phyloP scores from a whole-genome alignment of 2,113 vertebrate species.

The Cynopterus brachyotis region DNA sequence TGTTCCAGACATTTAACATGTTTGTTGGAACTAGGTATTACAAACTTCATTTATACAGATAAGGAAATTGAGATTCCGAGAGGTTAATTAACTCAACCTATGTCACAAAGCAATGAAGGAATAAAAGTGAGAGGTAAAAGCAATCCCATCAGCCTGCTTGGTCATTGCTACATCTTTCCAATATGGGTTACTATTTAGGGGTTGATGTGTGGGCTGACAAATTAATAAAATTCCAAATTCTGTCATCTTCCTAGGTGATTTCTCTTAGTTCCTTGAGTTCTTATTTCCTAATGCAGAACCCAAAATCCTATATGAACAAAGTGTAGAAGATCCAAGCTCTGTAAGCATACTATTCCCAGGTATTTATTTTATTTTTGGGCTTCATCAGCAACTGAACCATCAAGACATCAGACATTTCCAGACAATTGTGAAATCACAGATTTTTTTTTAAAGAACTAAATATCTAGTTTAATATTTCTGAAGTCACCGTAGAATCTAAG shows the following conservation, averaged over 20 bases:
- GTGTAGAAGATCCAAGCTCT: background rate
- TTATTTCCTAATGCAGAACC: background rate
- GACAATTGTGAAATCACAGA: background rate
- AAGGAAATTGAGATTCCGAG: background rate
- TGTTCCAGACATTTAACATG: background rate
- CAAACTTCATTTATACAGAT: background rate
- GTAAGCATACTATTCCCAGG: background rate
- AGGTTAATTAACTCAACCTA: background rate
- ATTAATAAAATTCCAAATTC: background rate
- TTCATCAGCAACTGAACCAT: background rate
- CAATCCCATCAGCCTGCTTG: background rate
- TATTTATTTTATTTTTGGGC: background rate
- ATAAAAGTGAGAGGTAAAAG: background rate
- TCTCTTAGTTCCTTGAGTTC: background rate
- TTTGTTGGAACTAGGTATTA: background rate
- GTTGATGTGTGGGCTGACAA: background rate
- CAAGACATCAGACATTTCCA: background rate
- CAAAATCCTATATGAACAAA: background rate
- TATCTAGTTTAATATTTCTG: conserved; percentile 10
- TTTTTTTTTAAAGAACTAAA: background rate
- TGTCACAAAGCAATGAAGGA: background rate
- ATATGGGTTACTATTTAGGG: background rate
- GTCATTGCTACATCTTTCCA: background rate
- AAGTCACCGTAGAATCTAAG: background rate
- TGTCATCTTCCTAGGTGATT: background rate